phyloP scores from a whole-genome alignment of 2,888 invertebrate species.

The Oscheius sp. region DNA sequence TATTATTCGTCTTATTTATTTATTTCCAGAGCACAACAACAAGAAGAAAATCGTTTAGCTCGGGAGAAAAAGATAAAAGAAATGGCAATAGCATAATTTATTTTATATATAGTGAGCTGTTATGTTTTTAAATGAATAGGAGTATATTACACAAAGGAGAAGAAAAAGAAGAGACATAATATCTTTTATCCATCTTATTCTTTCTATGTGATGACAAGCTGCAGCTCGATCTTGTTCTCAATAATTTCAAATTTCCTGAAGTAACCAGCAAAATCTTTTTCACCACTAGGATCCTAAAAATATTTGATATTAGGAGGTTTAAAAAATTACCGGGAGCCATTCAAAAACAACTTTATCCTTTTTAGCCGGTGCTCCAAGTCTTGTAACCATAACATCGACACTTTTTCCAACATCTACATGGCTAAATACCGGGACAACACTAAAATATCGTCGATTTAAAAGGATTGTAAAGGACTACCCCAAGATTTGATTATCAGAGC shows the following conservation, averaged over 20 bases:
- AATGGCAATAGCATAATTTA: neutral
- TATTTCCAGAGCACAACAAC: constrained; percentile 26
- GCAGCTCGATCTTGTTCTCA: constrained; percentile 3
- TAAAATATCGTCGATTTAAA: neutral
- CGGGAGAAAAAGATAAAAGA: constrained; percentile 20
- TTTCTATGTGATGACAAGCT: neutral
- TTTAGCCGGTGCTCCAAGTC: neutral
- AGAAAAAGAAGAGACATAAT: no score
- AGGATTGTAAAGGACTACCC: neutral
- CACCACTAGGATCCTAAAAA: neutral
- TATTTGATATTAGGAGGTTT: neutral
- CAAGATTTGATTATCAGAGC: constrained; percentile 1
- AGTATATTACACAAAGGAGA: no score
- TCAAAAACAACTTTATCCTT: constrained; percentile 20
- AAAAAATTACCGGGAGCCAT: constrained; percentile 10
- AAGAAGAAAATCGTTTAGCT: constrained; percentile 10
- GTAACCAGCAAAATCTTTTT: constrained; percentile 3
- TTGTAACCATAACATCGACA: neutral
- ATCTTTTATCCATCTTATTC: no score
- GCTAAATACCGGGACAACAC: constrained; percentile 2
- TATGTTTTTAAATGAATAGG: neutral
- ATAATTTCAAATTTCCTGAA: neutral
- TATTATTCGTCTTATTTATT: neutral
- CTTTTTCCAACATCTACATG: neutral
- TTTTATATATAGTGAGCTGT: neutral